phyloP scores from a whole-genome alignment of 2,888 invertebrate genomes.

The Mimachlamys varia region DNA sequence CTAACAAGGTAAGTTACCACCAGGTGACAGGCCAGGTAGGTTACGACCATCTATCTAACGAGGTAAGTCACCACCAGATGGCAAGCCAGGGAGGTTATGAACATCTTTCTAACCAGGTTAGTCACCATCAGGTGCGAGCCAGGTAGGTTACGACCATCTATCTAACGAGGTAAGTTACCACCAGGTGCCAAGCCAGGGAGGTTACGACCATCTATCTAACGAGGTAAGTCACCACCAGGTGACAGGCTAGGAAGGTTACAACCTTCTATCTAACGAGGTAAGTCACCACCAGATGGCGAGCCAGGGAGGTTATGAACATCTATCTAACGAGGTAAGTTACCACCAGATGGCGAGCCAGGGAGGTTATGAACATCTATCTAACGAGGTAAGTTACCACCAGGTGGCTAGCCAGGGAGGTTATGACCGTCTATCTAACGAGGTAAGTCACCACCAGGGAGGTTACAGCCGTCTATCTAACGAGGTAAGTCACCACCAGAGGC shows the following conservation, averaged over 20 bases:
- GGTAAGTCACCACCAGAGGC: constrained; percentile 48
- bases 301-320: constrained; percentile 68
- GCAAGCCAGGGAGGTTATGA: constrained; percentile 71
- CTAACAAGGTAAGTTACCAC: constrained; percentile 65
- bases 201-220: constrained; percentile 63
- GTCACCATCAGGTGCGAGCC: too few relatives aligned
- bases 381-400: constrained; percentile 45
- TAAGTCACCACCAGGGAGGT: constrained; percentile 44
- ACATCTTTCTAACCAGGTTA: constrained; percentile 70
- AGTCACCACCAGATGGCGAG: constrained; percentile 61
- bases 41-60: not conserved
- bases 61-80: constrained; percentile 49
- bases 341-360: too few relatives aligned
- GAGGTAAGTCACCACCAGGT: constrained; percentile 64
- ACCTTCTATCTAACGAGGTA: too few relatives aligned
- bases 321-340: constrained; percentile 68
- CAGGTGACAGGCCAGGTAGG: too few relatives aligned
- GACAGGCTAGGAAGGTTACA: too few relatives aligned
- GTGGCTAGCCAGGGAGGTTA: constrained; percentile 71
- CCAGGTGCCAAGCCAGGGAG: constrained; percentile 72
- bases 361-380: not conserved
- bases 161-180: too few relatives aligned
- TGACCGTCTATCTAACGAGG: constrained; percentile 69
- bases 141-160: not conserved
- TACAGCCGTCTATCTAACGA: not conserved